Base-by-base conservation (phyloP, 1,140 invertebrate species). In the Ips typographus region DNA sequence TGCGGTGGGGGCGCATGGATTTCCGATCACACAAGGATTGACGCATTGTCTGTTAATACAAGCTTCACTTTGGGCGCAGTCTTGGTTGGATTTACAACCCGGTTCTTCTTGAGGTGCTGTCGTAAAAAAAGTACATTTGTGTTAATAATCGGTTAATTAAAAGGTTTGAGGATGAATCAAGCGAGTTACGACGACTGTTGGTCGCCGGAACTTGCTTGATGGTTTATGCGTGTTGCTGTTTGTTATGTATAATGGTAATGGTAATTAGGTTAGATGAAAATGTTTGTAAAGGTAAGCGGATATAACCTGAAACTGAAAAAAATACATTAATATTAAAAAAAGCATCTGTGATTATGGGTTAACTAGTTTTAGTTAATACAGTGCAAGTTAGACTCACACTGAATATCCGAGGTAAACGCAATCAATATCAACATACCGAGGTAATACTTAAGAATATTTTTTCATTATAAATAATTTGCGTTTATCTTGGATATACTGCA, bases 1-100 rank as follows among this genome's bases (percentile, higher is more conserved):
- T 1, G 94, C 93, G 41, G 90, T 90, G 1, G 83, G 80, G 8
- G 92, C 91, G 80, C 94, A 96, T 22, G 91, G 89, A 73, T 89
- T 90, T 5, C 84, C 82, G 49, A 88, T 82, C 4, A 84, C 80
- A 75, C 94, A 96, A 2, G 91, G 93, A 80, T 91, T 90, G 37
- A 90, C 84, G 76, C 93, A 95, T 49, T 83, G 83, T 37, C 87
- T 81, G 68, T 91, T 90, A 8, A 90, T 79, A 73, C 94, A 96
- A 1, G 88, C 85, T 75, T 91, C 88, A 40, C 86, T 87, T 57
- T 85, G 83, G 39, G 85, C 80, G 77, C 94, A 96, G 53, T 93
- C 90, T 39, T 84, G 83, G 74, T 92, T 84, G 6, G 83, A 84
- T 57, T 83, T 83, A 72, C 94, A 96, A 65, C 90, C 87, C 36